Evolutionary conservation across 2,888 invertebrate genomes (phyloP), one percentile per base, ranked within the genome.

Genomic region (Orchesellides sinensis): DNA sequence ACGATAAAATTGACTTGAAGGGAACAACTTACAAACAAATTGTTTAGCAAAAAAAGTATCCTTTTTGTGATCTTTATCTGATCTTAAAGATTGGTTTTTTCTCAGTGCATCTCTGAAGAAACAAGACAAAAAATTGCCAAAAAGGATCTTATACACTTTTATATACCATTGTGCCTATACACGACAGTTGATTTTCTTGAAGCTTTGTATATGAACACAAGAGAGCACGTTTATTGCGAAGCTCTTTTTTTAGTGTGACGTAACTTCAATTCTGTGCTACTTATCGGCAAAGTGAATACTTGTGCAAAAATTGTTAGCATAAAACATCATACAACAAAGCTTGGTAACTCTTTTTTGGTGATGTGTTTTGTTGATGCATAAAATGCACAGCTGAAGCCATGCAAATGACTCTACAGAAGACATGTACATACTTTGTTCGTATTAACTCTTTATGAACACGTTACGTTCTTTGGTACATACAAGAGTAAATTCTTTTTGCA

Each of bases 221-320:
- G 77, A 68, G 49, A 75, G 81, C 66, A 78, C 69, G 74, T 74
- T 83, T 83, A 81, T 84, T 84, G 84, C 84, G 80, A 84, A 83
- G 83, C 68, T 61, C 52, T 72, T 29, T 47, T n/a, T 35, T 54
- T 12, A 12, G 32, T 79, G 79, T 83, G 83, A 79, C 83, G 83
- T 79, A 83, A 83, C 79, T 68, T 72, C 79, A 86, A 84, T 79
- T 84, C 86, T 87, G 86, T 87, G 86, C 86, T 83, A 87, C 86
- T 86, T 87, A 85, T 86, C 85, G 35, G 72, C 61, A 49, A 73
- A 73, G 69, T 69, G 83, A 85, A 83, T 84, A 83, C 82, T 84
- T 85, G 85, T 87, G 87, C 85, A 85, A 87, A 86, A 84, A 84
- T 45, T 10, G 19, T 68, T 32, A 17, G 17, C 35, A 35, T 35